Percentiles rank a stretch among this genome's conserved stretches.
Evolutionary conservation across 2,888 invertebrate genomes (phyloP).

Genomic region (Brenthis ino): DNA sequence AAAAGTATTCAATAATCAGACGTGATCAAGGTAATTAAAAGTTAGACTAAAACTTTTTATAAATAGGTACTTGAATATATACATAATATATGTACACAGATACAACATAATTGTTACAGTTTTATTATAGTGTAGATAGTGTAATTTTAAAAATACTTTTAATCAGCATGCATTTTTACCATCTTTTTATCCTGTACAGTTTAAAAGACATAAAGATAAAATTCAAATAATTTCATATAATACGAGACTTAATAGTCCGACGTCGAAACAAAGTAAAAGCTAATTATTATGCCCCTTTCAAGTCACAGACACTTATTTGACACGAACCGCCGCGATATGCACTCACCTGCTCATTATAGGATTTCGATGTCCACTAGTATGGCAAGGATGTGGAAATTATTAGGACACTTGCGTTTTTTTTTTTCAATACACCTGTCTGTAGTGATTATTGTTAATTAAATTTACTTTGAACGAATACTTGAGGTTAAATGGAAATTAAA

Average conservation of each 20-base stretch:
- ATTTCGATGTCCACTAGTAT: slow-evolving; percentile 54
- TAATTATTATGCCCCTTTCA: slow-evolving; percentile 60
- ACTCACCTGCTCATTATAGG: slow-evolving; percentile 74
- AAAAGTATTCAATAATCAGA: no score
- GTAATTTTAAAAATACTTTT: no score
- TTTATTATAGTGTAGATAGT: no score
- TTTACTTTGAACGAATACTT: neutral
- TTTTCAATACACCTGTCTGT: slow-evolving; percentile 6
- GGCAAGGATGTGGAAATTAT: neutral
- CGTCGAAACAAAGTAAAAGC: slow-evolving; percentile 54
- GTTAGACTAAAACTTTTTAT: no score
- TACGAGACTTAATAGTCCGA: slow-evolving; percentile 7
- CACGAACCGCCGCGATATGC: slow-evolving; percentile 55
- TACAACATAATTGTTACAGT: no score
- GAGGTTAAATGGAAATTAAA: neutral
- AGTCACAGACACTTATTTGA: slow-evolving; percentile 64
- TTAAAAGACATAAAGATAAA: neutral
- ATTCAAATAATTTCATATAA: neutral
- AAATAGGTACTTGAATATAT: no score
- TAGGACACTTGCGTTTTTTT: neutral
- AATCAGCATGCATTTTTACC: no score
- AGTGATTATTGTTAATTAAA: neutral
- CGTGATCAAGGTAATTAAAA: no score
- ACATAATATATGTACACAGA: no score
- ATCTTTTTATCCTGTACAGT: no score